phyloP scores from a whole-genome alignment of 2,888 invertebrate species.

The Dicycla oo region DNA sequence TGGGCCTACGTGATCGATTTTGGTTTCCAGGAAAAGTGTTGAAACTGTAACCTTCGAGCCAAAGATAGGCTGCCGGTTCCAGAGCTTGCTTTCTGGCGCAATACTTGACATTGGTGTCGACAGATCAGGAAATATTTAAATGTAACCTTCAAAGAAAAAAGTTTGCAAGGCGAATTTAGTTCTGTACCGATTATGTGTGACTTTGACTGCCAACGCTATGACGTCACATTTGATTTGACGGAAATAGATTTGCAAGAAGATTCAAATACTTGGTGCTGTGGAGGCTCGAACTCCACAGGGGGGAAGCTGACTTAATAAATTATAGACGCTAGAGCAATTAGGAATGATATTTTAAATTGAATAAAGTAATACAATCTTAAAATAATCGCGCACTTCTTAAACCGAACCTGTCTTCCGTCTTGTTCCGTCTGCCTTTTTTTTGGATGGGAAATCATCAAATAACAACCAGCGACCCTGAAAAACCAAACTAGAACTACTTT shows the following conservation, averaged over 20 bases:
- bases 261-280: neutral
- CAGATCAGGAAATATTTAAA: conserved; percentile 76
- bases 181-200: conserved; percentile 57
- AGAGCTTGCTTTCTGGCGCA: conserved; percentile 77
- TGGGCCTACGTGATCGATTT: conserved; percentile 63
- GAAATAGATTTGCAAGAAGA: conserved; percentile 49
- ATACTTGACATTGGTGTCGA: conserved; percentile 73
- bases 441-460: too few relatives aligned
- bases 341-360: too few relatives aligned
- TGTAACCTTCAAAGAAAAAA: conserved; percentile 75
- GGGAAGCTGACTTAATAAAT: too few relatives aligned
- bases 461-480: too few relatives aligned
- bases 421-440: too few relatives aligned
- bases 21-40: conserved; percentile 69
- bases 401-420: too few relatives aligned
- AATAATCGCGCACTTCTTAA: too few relatives aligned
- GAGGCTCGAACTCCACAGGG: too few relatives aligned
- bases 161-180: conserved; percentile 70
- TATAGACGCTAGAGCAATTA: too few relatives aligned
- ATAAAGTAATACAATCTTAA: too few relatives aligned
- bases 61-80: conserved; percentile 70
- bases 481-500: too few relatives aligned
- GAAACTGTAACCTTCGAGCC: conserved; percentile 65
- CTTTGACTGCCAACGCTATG: conserved; percentile 39
- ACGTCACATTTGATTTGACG: conserved; percentile 51